Base-by-base conservation (phyloP, 2,113 vertebrate genomes). In the Colossoma macropomum region DNA sequence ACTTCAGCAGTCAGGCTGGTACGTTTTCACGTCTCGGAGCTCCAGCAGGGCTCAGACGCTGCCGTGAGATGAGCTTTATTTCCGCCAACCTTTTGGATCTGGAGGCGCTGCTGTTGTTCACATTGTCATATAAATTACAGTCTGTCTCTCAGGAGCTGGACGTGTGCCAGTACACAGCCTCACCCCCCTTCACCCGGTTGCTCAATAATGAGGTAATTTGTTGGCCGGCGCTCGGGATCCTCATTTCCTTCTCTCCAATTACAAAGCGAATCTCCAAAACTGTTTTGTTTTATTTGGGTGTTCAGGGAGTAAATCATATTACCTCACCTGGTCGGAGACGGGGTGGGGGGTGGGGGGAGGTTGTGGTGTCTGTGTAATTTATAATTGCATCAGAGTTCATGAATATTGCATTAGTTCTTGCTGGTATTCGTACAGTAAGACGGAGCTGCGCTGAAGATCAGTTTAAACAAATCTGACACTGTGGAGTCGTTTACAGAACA, bases 191-290 rank as follows among this genome's bases (percentile, higher is more conserved):
- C 75, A 54, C 32, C 66, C 70, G 85, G 80, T 86, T 32, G 73
- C 84, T 48, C 50, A 83, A 68, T 83, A 90, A 90, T 62, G 79
- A 86, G 82, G 65, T 85, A 81, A 86, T 87, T 87, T 88, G 84
- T 86, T 69, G 41, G 25, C 77, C 59, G 17, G 77, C 34, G 28
- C 78, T 41, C 66, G 73, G 74, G 74, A 73, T 81, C 56, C 74
- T 71, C 72, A 75, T 79, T 83, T 77, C 72, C 81, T 71, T 16
- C 52, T 75, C 19, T 70, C 21, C 70, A 62, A 73, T 85, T 62
- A 84, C 81, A 84, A 66, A 75, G 68, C 62, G 74, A 45, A 84
- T 87, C 81, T 86, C 81, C 75, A 62, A 85, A 87, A 85, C 77
- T 78, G 41, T 83, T 84, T 83, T 68, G 21, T 68, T 50, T n/a